phyloP scores from a whole-genome alignment of 2,113 vertebrate species.

The Hucho hucho region DNA sequence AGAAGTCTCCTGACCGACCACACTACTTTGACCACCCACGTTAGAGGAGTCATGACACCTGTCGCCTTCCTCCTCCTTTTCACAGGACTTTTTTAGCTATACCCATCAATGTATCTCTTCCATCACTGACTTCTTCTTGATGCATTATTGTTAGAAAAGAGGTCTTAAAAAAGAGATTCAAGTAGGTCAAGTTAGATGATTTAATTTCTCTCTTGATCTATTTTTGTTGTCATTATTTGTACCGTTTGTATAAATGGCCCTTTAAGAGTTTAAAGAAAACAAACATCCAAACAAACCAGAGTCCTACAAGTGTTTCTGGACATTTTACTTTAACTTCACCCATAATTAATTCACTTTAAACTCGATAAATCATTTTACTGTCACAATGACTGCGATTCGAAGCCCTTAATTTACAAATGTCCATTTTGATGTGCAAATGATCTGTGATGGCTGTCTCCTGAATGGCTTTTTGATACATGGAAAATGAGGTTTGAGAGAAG shows the following conservation, averaged over 20 bases:
- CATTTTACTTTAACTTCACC: background rate
- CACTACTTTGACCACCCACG: conserved; percentile 42
- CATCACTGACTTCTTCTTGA: conserved; percentile 56
- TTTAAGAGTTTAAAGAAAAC: conserved; percentile 41
- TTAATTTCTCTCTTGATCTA: conserved; percentile 47
- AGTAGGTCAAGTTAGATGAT: conserved; percentile 30
- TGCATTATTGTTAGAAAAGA: conserved; percentile 31
- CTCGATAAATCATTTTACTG: conserved; percentile 24
- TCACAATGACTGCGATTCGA: conserved; percentile 46
- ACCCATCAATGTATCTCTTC: conserved; percentile 49
- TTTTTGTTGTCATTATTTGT: conserved; percentile 34
- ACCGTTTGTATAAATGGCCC: conserved; percentile 61
- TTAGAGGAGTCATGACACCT: conserved; percentile 74
- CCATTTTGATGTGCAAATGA: conserved; percentile 4
- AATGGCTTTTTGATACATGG: conserved; percentile 8
- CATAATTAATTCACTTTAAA: conserved; percentile 19
- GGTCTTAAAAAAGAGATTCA: conserved; percentile 27
- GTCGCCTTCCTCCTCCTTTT: conserved; percentile 68
- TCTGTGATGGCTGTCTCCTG: conserved; percentile 13
- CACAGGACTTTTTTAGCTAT: conserved; percentile 73
- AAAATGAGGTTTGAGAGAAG: background rate
- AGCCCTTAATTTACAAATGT: conserved; percentile 12
- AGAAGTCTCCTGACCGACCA: conserved; percentile 36
- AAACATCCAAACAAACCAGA: too few species aligned
- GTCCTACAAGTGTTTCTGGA: background rate